Base-by-base conservation (phyloP, 2,113 vertebrate species). In the Pan paniscus region DNA sequence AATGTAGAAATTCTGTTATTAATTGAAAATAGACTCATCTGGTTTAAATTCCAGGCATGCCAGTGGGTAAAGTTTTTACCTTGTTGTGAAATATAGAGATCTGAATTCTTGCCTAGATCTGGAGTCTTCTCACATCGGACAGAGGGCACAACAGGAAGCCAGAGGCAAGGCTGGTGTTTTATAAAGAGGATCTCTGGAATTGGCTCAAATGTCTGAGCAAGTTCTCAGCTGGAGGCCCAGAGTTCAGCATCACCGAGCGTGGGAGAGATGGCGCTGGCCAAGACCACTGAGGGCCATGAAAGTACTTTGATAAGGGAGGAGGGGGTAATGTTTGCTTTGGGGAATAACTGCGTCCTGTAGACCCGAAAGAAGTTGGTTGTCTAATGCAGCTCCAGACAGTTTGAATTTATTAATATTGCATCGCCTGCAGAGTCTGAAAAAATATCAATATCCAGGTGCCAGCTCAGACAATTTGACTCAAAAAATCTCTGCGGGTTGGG, bases 1-100 rank as follows among this genome's bases (percentile, higher is more conserved):
- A 91, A 46, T 64, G 12, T 25, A 88, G 85, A 97, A 91, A 83
- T 84, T 79, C 43, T 95, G 61, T 73, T 64, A 64, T 25, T 64
- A 40, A 79, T 70, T 94, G 30, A 90, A 73, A 76, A 55, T 86
- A 82, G 73, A 38, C 5, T 16, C 59, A 90, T 32, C 30, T 73
- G 43, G 35, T 46, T 96, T 91, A 82, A 79, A 89, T 75, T 89
- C 35, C 12, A 73, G 75, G 72, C 52, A 38, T 84, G 20, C 59
- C 9, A 22, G 38, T 50, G 11, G 59, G n/a, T 43, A 68, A 93
- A 90, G 27, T 70, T 86, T 90, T 76, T 46, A 59, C 16, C 23
- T 81, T 55, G 35, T 12, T 78, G 43, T 70, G 35, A 90, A 79
- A 89, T 38, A 83, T 76, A 80, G 79, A 90, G 27, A 25, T 1